Evolutionary conservation across 2,888 invertebrate genomes (phyloP), one percentile per base, ranked within the genome.

Genomic region (Ochropleura leucogaster): DNA sequence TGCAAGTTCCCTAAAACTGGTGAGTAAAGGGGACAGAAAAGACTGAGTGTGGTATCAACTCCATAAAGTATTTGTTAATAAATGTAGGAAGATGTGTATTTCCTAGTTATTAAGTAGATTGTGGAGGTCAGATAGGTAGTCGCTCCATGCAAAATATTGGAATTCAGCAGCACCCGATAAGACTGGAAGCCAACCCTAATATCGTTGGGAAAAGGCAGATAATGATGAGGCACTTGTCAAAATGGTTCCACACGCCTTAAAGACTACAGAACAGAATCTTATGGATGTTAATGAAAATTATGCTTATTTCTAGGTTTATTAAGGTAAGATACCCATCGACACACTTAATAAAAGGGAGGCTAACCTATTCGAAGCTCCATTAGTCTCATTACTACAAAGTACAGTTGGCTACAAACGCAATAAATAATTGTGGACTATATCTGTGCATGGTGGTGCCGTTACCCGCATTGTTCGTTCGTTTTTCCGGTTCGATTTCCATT

Each of bases 401-500:
- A 70, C 79, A 49, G 73, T 80, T 79, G 76, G 20, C 47, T 66
- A 53, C 66, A 79, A 85, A 75, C 67, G 74, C 77, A 77, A 83
- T 77, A 81, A 82, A 81, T 78, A 69, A 81, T 78, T 77, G 79
- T 87, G 70, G 6, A 68, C 77, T 79, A 83, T 74, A 77, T 80
- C 74, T 78, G 59, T 69, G 49, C 64, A 77, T 80, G 72, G 60
- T 68, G 72, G 76, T 75, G 40, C 86, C 84, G 86, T 86, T 86
- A 77, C 77, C 74, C 75, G 81, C 72, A 86, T 87, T 87, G 86
- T 84, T 84, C 73, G 51, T 69, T 60, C 63, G 77, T 75, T 86
- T 77, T 86, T 73, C 78, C 72, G 74, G 74, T 83, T 85, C 74
- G 67, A 79, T 86, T 87, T 79, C 74, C 75, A 79, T 87, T 81